Evolutionary conservation across 2,797 vertebrate species (phyloP).

Genomic region (Pseudochaenichthys georgianus): DNA sequence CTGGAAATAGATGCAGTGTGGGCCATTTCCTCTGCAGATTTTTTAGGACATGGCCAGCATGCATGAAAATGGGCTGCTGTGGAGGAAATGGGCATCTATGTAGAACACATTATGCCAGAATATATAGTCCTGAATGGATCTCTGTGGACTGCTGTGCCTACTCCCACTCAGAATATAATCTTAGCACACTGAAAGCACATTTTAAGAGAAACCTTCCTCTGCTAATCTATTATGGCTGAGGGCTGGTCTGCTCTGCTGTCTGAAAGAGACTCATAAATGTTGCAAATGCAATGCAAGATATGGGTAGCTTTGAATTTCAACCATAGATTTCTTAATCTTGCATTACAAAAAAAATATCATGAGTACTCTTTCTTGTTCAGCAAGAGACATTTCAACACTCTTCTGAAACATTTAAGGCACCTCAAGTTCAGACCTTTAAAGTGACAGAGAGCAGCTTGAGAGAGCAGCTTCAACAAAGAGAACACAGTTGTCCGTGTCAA

Average conservation of each 20-base stretch:
- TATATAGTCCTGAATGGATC: slow-evolving; percentile 58
- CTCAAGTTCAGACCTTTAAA: slow-evolving; percentile 18
- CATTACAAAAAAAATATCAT: slow-evolving; percentile 8
- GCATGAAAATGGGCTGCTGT: slow-evolving; percentile 59
- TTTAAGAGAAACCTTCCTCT: slow-evolving; percentile 47
- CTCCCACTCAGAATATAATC: slow-evolving; percentile 60
- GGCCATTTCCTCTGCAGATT: slow-evolving; percentile 71
- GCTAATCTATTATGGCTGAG: slow-evolving; percentile 61
- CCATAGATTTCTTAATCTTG: slow-evolving; percentile 39
- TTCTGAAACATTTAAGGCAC: slow-evolving; percentile 30
- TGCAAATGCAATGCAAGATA: slow-evolving; percentile 39
- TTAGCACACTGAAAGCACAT: slow-evolving; percentile 60
- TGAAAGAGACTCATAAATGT: slow-evolving; percentile 41
- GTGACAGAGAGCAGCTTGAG: slow-evolving; percentile 39
- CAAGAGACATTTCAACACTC: slow-evolving; percentile 19
- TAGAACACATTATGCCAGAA: slow-evolving; percentile 54
- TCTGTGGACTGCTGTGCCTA: slow-evolving; percentile 44
- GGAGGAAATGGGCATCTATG: slow-evolving; percentile 61
- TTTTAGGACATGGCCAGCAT: slow-evolving; percentile 49
- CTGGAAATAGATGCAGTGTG: slow-evolving; percentile 71
- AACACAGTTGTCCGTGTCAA: slow-evolving; percentile 51
- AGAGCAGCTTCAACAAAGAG: slow-evolving; percentile 28
- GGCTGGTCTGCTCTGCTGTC: slow-evolving; percentile 33
- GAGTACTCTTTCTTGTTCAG: slow-evolving; percentile 17
- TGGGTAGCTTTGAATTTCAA: slow-evolving; percentile 16